phyloP scores from a whole-genome alignment of 2,113 vertebrate species.

The Steatornis caripensis region DNA sequence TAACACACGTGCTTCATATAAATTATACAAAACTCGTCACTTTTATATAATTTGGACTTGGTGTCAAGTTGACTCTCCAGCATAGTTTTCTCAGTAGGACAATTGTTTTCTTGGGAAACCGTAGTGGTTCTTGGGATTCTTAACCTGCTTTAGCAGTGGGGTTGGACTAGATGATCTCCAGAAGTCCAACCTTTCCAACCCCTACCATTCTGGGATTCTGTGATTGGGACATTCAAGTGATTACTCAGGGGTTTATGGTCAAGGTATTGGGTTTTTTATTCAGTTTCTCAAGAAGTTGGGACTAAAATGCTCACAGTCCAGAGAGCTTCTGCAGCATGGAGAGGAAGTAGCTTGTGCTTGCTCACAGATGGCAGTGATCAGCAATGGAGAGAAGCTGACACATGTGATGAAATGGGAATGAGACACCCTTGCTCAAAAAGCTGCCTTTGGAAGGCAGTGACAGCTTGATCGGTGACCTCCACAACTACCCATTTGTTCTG shows the following conservation, averaged over 20 bases:
- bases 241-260: background rate
- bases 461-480: no score
- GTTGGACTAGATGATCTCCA: no score
- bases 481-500: background rate
- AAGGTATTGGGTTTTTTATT: background rate
- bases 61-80: background rate
- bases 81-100: background rate
- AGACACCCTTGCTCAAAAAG: background rate
- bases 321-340: background rate
- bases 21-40: background rate
- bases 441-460: background rate
- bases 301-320: background rate
- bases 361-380: background rate
- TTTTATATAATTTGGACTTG: background rate
- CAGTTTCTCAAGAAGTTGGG: background rate
- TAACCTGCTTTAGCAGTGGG: no score
- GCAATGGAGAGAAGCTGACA: background rate
- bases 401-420: background rate
- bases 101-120: background rate
- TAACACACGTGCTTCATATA: background rate
- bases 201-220: no score
- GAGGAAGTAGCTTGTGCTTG: background rate
- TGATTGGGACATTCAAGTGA: background rate
- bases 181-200: no score
- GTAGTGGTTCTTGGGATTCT: background rate